These are phyloP conservation scores for Hetaerina americana DNA, from an alignment of 1,140 invertebrate species.

Conservation along the genomic window DNA sequence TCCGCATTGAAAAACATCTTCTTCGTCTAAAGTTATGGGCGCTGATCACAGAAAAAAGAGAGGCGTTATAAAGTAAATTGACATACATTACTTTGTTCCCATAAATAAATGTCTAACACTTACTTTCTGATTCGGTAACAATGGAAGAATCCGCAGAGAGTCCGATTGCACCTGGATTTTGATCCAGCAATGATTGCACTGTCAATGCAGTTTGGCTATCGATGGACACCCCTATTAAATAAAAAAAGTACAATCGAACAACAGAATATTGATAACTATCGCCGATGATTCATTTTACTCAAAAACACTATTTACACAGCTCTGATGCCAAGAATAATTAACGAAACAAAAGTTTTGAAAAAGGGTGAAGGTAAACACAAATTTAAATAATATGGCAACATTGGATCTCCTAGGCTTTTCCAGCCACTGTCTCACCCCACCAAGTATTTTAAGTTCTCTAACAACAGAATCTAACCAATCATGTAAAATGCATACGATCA, in stretches of 20 bases:
- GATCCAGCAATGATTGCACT: slow-evolving; percentile 31
- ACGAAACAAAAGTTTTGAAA: background rate
- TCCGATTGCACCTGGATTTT: slow-evolving; percentile 17
- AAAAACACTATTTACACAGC: no score
- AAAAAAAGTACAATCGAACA: background rate
- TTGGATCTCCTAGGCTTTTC: slow-evolving; percentile 17
- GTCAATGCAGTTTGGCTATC: slow-evolving; percentile 23
- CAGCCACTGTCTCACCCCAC: background rate
- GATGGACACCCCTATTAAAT: slow-evolving; percentile 25
- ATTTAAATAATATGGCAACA: slow-evolving; percentile 11
- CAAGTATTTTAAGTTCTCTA: background rate
- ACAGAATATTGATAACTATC: slow-evolving; percentile 10
- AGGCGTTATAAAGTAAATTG: background rate
- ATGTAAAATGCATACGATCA: background rate
- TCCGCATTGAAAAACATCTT: slow-evolving; percentile 53
- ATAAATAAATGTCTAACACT: background rate
- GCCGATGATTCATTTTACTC: no score
- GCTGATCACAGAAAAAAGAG: slow-evolving; percentile 13
- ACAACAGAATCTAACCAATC: background rate
- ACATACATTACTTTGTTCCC: background rate
- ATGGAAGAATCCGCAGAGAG: slow-evolving; percentile 18
- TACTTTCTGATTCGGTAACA: background rate
- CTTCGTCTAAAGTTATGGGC: slow-evolving; percentile 35
- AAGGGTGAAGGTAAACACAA: background rate
- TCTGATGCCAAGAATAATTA: background rate